phyloP scores from a whole-genome alignment of 2,113 vertebrate genomes.

The Alectura lathami region DNA sequence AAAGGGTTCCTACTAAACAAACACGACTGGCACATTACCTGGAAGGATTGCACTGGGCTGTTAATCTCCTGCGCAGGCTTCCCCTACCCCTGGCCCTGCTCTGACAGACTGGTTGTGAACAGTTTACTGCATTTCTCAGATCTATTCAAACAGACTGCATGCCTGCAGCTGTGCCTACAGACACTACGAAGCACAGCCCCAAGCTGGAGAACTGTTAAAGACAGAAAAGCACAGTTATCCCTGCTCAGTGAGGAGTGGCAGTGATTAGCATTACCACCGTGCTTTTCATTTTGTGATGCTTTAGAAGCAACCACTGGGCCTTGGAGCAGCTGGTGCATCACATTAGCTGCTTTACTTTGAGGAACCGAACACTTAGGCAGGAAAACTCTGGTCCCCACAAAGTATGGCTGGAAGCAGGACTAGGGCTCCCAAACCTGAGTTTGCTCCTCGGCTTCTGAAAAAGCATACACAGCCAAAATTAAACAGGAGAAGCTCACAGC shows the following conservation, averaged over 20 bases:
- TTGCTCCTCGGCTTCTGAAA: background rate
- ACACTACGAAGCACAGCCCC: background rate
- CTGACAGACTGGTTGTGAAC: background rate
- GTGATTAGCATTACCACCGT: background rate
- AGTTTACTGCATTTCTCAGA: background rate
- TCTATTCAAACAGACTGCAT: background rate
- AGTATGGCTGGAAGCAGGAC: background rate
- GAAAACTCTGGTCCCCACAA: background rate
- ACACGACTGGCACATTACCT: conserved; percentile 11
- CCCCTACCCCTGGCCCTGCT: background rate
- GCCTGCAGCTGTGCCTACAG: conserved; percentile 3
- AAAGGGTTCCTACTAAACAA: background rate
- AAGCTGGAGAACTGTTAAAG: background rate
- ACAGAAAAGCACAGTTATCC: background rate
- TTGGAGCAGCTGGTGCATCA: background rate
- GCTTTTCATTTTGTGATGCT: background rate
- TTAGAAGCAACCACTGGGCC: background rate
- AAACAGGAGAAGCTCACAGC: background rate
- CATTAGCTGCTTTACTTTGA: background rate
- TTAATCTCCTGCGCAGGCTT: background rate
- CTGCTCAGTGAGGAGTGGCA: background rate
- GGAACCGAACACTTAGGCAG: background rate
- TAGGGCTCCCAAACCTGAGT: background rate
- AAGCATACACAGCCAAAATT: background rate
- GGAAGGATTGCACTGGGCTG: background rate